phyloP scores from a whole-genome alignment of 1,140 invertebrate species.

The Tetranychus urticae region DNA sequence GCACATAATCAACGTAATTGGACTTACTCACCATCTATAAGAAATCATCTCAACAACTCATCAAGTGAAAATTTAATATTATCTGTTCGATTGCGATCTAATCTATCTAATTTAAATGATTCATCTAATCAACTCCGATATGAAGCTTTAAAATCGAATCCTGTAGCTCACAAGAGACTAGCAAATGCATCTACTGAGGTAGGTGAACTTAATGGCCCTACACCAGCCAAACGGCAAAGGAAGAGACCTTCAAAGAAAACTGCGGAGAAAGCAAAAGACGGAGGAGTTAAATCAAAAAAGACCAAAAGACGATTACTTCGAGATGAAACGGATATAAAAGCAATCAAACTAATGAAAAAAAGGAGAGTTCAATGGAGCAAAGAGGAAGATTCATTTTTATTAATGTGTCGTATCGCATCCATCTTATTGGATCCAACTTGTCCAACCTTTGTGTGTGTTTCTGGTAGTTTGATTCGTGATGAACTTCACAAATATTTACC shows the following conservation, averaged over 20 bases:
- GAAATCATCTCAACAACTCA: too few relatives aligned
- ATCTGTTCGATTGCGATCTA: too few relatives aligned
- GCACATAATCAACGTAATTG: conserved; percentile 42
- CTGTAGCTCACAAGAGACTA: too few relatives aligned
- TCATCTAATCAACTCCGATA: too few relatives aligned
- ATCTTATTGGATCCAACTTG: conserved; percentile 33
- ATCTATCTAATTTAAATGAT: too few relatives aligned
- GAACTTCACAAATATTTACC: conserved; percentile 29
- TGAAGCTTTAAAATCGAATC: too few relatives aligned
- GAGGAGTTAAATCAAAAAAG: not conserved
- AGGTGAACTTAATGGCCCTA: not conserved
- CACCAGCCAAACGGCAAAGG: not conserved
- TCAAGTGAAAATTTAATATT: too few relatives aligned
- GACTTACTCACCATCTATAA: conserved; percentile 16
- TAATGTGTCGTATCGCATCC: conserved; percentile 39
- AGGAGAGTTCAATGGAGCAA: conserved; percentile 23
- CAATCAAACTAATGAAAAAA: conserved; percentile 34
- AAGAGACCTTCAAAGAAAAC: not conserved
- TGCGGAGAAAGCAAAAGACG: not conserved
- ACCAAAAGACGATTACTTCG: conserved; percentile 17
- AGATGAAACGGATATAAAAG: conserved; percentile 39
- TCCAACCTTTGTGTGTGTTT: conserved; percentile 23
- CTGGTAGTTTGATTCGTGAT: conserved; percentile 31
- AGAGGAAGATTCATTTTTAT: conserved; percentile 22
- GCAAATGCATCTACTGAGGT: not conserved